Base-by-base conservation (phyloP, 2,888 invertebrate genomes). In the Diarsia rubi region DNA sequence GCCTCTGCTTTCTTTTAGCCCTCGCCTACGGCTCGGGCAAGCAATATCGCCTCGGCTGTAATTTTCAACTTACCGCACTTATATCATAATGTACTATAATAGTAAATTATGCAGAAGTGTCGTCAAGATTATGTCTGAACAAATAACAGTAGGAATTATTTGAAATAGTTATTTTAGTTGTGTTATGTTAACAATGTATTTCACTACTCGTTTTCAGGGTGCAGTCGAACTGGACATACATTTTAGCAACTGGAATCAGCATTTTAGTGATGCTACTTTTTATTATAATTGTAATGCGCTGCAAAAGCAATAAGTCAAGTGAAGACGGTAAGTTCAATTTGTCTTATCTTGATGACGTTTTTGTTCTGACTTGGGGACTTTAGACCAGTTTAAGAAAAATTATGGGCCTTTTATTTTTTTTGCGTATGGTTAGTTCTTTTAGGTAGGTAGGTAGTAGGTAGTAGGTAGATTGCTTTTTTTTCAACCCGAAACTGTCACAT, bases 181-280 rank as follows among this genome's bases (percentile, higher is more conserved):
- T 42, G 12, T 16, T 8, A 42, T 42, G 12, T 16, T 3, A n/a
- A 42, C 8, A 27, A n/a, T 11, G 1, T 3, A 24, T 42, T 79
- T 47, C 11, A 1, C 42, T 62, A 31, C 37, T 12, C 5, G 12
- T 80, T 81, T 75, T 52, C 68, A 81, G 81, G 84, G 0, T 66
- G 37, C 37, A 54, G n/a, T 52, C 64, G 3, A 52, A 66, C 42
- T 81, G 84, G 84, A 21, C 62, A 12, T 81, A 81, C 47, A 45
- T 84, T 21, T 2, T 70, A 14, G 71, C 45, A 19, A 1, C 19
- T 52, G 19, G 8, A 19, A 6, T 65, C 16, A 14, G 45, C 8
- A 5, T 42, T 42, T 19, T 84, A 3, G 3, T 69, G 45, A n/a
- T 62, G 31, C 9, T 69, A 45, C 6, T 68, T 5, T 31, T 57